Conservation (phyloP, 1,140 invertebrate genomes). For the Brachionus asplanchnoidis region DNA sequence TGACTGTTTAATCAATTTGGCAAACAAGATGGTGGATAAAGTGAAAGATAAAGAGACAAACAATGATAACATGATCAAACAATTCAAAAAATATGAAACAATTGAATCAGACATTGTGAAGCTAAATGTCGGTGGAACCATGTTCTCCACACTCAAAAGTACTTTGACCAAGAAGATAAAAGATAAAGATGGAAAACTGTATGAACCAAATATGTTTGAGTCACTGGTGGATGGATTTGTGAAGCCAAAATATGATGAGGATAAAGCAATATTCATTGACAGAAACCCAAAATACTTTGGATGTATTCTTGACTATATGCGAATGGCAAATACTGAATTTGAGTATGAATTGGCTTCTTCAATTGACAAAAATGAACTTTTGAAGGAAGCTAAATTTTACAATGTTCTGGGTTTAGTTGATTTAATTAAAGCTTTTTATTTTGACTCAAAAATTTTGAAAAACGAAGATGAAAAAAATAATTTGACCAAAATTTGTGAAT, state of each 20-base stretch:
- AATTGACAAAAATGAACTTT: not conserved
- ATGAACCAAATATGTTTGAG: not conserved
- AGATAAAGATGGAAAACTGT: not conserved
- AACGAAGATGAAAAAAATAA: not conserved
- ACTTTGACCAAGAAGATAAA: not conserved
- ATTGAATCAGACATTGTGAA: not conserved
- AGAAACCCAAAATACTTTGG: not conserved
- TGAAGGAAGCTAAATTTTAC: constrained; percentile 11
- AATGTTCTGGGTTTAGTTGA: constrained; percentile 13
- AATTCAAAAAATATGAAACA: constrained; percentile 11
- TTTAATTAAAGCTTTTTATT: not conserved
- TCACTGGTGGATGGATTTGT: not conserved
- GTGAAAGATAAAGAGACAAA: not conserved
- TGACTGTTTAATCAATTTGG: not conserved
- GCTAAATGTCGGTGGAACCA: not conserved
- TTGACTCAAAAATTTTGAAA: not conserved
- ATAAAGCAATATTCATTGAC: constrained; percentile 23
- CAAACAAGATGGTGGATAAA: not conserved
- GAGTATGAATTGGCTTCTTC: not conserved
- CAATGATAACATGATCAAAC: not conserved
- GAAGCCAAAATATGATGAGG: not conserved
- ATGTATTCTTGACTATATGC: constrained; percentile 11
- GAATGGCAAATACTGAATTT: not conserved
- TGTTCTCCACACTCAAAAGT: not conserved
- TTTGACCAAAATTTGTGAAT: not conserved